These are phyloP conservation scores for Plumapathes pennacea DNA, from an alignment of 92 coral and sea anemone genomes.

Conservation along the genomic window DNA sequence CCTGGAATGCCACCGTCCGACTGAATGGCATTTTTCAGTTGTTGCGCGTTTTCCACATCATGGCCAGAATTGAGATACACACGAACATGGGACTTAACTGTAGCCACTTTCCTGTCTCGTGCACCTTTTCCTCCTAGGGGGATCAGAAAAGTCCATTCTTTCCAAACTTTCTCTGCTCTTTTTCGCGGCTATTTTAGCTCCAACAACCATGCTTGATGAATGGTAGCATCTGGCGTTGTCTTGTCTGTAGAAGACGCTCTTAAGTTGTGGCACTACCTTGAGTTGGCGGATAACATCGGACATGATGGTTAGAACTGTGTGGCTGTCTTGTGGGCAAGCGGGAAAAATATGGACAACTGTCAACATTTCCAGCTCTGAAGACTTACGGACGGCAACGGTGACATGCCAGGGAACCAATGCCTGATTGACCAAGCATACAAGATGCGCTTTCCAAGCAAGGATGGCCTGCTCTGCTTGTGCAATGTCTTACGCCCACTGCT, in stretches of 20 bases:
- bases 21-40: constrained; percentile 37
- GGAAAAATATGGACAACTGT: constrained; percentile 35
- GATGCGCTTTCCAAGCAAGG: too few species aligned
- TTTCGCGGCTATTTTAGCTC: constrained; percentile 9
- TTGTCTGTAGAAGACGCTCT: constrained; percentile 14
- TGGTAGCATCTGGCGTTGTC: constrained; percentile 49
- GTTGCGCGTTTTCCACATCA: constrained; percentile 30
- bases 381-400: constrained; percentile 16
- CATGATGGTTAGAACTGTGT: constrained; percentile 24
- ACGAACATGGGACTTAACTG: constrained; percentile 28
- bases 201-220: constrained; percentile 5
- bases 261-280: constrained; percentile 21
- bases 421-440: too few species aligned
- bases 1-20: constrained; percentile 33
- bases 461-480: too few species aligned
- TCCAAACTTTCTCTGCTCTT: constrained; percentile 1
- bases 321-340: constrained; percentile 30
- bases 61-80: constrained; percentile 28
- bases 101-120: constrained; percentile 51
- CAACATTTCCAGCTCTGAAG: constrained; percentile 14
- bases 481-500: too few species aligned
- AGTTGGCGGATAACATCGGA: constrained; percentile 27
- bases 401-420: constrained; percentile 32
- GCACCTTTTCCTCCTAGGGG: constrained; percentile 57
- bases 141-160: constrained; percentile 47